A percentile compares a stretch with the other conserved stretches of the same genome.
Conservation (phyloP, 2,797 vertebrate species). For the Crenichthys baileyi region DNA sequence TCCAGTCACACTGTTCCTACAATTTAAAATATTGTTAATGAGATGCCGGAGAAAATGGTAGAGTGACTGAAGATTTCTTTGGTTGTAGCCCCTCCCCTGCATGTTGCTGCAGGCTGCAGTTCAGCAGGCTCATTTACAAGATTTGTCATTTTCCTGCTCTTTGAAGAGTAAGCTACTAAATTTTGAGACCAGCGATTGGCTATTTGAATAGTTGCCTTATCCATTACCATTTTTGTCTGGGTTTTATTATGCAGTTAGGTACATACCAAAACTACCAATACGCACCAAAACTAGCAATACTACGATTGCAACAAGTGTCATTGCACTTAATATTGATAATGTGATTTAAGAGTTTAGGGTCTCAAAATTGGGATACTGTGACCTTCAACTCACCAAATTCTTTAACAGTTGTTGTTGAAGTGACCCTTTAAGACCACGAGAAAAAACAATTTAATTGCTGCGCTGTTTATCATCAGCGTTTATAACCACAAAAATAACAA, state of each 20-base stretch:
- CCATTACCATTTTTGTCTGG: not conserved
- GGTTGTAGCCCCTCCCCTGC: not conserved
- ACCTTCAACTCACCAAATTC: not conserved
- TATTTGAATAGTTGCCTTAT: not conserved
- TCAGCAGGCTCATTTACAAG: not conserved
- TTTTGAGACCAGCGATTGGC: not conserved
- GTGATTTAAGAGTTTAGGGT: constrained; percentile 1
- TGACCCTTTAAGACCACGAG: not conserved
- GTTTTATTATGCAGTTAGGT: not conserved
- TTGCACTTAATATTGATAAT: not conserved
- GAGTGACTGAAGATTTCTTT: not conserved
- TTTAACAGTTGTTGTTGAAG: not conserved
- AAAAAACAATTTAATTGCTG: constrained; percentile 3
- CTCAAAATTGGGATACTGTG: not conserved
- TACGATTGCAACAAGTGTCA: not conserved
- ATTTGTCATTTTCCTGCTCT: not conserved
- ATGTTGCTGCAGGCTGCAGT: not conserved
- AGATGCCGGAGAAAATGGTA: not conserved
- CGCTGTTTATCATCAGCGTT: not conserved
- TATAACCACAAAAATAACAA: not conserved
- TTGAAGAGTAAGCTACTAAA: not conserved
- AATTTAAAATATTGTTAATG: not conserved
- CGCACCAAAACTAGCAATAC: not conserved
- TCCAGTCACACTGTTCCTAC: not conserved
- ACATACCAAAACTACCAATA: not conserved